phyloP scores from a whole-genome alignment of 2,888 invertebrate species.

The Gandaritis pyraliata region DNA sequence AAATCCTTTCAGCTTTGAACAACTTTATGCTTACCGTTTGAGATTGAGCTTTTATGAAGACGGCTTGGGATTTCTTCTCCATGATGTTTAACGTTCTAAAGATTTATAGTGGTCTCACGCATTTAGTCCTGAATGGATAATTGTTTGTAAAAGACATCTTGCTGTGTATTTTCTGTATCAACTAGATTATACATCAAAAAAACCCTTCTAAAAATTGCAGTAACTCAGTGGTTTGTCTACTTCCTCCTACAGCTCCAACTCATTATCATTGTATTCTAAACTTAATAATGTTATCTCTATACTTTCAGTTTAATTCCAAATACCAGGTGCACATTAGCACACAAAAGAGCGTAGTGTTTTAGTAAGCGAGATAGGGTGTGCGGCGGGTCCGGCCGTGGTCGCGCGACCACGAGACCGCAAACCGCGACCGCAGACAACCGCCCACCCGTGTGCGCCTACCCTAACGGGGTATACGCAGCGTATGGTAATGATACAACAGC shows the following conservation, averaged over 20 bases:
- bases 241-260: no score
- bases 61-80: constrained; percentile 20
- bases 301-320: constrained; percentile 6
- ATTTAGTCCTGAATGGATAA: neutral
- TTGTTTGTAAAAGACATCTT: no score
- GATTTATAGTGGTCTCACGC: constrained; percentile 9
- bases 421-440: constrained; percentile 56
- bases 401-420: constrained; percentile 54
- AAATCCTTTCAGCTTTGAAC: constrained; percentile 31
- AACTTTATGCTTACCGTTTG: constrained; percentile 30
- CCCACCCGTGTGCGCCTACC: constrained; percentile 47
- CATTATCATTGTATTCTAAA: neutral
- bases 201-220: no score
- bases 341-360: constrained; percentile 56
- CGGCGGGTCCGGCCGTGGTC: constrained; percentile 27
- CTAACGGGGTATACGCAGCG: constrained; percentile 24
- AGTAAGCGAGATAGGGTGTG: constrained; percentile 50
- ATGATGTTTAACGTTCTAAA: constrained; percentile 11
- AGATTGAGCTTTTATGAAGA: constrained; percentile 25
- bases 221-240: no score
- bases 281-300: neutral
- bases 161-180: no score
- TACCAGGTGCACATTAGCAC: constrained; percentile 9
- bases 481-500: neutral
- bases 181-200: no score